These are phyloP conservation scores for Brachypodius melanocephalos DNA, from an alignment of 2,113 vertebrate genomes.

Conservation along the genomic window DNA sequence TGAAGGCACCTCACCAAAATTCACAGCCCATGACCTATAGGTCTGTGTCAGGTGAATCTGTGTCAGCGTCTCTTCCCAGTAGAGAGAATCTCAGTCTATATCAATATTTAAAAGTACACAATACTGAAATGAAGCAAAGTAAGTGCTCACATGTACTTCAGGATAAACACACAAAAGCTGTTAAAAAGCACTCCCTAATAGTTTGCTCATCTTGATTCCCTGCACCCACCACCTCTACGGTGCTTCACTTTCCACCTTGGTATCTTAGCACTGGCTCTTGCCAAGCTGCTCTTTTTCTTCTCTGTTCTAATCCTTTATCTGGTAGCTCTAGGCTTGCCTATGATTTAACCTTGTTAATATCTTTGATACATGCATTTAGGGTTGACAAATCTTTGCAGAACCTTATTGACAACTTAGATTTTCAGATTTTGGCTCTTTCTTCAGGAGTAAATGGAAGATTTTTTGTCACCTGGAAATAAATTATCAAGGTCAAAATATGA, in stretches of 20 bases:
- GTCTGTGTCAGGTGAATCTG: background rate
- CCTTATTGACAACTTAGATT: background rate
- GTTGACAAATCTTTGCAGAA: background rate
- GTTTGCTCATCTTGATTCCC: background rate
- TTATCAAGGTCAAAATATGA: background rate
- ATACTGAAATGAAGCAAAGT: background rate
- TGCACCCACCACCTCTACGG: accelerated
- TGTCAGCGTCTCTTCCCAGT: background rate
- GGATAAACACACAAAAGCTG: background rate
- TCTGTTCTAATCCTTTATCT: background rate
- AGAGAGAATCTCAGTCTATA: background rate
- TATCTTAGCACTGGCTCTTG: background rate
- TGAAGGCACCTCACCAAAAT: background rate
- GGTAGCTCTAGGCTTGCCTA: background rate
- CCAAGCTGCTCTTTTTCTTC: background rate
- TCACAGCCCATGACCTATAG: background rate
- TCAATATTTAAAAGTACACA: background rate
- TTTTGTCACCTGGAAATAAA: background rate
- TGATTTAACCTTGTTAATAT: background rate
- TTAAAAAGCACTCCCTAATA: background rate
- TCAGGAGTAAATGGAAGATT: background rate
- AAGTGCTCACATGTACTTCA: background rate
- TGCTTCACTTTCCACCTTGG: background rate
- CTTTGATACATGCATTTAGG: background rate
- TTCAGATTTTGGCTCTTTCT: background rate